Base-by-base conservation (phyloP, 2,113 vertebrate species). In the Ardeotis arabs region DNA sequence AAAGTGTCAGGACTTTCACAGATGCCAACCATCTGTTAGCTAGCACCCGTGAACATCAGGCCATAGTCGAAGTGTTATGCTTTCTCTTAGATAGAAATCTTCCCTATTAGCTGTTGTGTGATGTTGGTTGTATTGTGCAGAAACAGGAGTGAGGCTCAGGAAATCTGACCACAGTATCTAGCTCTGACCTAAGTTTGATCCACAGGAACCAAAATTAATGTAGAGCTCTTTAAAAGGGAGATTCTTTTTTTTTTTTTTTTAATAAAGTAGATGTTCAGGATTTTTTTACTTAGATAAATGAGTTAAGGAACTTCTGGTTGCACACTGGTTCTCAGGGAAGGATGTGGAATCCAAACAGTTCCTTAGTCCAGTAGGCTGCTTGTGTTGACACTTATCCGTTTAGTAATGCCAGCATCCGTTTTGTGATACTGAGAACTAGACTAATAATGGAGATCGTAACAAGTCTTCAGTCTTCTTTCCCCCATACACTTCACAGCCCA, bases 251-350 rank as follows among this genome's bases (percentile, higher is more conserved):
- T 41, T 41, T 2, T 12, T 16, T 39, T 63, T 39, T 25, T 4
- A 31, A 60, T 39, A 37, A 11, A 12, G 7, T 0, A 0, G 33
- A 21, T 21, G 0, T 18, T 84, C 29, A 59, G 4, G 2, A 23
- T 28, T 50, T 58, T 58, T 64, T 39, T 15, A 4, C 6, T 49
- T 52, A 7, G 2, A 8, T 10, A 35, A 21, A 16, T 41, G 7
- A 49, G 5, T 56, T 76, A 49, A 53, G 33, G 7, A 73, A 35
- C 14, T 69, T 69, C 20, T 63, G 14, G 1, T 25, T 33, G 5
- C 25, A 67, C 10, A 28, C 4, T 37, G 5, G 12, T 59, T 84
- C 50, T 41, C 4, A 0, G 15, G 37, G 19, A 86, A 45, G 20
- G 4, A 13, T 39, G 4, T 27, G 8, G 8, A 53, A 50, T 33